A percentile compares a stretch with the other conserved stretches of the same genome.
These are phyloP conservation scores for Azemiops feae DNA, from an alignment of 2,113 vertebrate genomes.

Conservation along the genomic window DNA sequence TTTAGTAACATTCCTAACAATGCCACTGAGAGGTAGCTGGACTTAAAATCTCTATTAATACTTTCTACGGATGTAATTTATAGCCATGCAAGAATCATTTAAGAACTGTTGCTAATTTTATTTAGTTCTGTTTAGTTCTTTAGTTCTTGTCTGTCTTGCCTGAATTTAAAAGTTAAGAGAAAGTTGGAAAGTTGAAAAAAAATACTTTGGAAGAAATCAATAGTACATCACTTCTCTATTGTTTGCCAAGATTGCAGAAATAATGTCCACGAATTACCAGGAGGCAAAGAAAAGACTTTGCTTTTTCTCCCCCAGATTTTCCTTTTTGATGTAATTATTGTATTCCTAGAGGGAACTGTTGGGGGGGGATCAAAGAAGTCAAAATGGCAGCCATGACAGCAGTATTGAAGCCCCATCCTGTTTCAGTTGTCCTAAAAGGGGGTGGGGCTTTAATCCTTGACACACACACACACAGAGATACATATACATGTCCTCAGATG, in stretches of 20 bases:
- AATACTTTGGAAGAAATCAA: not conserved
- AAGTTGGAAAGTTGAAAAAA: too few species aligned
- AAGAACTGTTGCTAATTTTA: too few species aligned
- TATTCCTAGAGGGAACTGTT: not conserved
- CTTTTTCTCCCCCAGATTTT: not conserved
- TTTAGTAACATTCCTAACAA: too few species aligned
- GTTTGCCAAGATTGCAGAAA: not conserved
- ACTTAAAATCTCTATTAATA: not conserved
- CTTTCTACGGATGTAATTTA: too few species aligned
- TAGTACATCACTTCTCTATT: not conserved
- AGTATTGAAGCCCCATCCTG: not conserved
- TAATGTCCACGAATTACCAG: not conserved
- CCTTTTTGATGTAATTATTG: not conserved
- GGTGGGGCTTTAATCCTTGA: not conserved
- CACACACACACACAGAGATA: not conserved
- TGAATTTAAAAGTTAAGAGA: too few species aligned
- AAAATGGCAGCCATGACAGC: not conserved
- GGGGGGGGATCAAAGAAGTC: not conserved
- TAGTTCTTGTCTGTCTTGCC: too few species aligned
- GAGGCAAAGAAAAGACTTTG: not conserved
- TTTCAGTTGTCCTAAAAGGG: not conserved
- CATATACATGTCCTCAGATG: not conserved
- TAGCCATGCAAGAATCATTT: too few species aligned
- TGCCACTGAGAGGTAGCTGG: not conserved
- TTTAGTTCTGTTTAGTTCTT: too few species aligned